phyloP scores from a whole-genome alignment of 2,888 invertebrate genomes.

The Danaus chrysippus region DNA sequence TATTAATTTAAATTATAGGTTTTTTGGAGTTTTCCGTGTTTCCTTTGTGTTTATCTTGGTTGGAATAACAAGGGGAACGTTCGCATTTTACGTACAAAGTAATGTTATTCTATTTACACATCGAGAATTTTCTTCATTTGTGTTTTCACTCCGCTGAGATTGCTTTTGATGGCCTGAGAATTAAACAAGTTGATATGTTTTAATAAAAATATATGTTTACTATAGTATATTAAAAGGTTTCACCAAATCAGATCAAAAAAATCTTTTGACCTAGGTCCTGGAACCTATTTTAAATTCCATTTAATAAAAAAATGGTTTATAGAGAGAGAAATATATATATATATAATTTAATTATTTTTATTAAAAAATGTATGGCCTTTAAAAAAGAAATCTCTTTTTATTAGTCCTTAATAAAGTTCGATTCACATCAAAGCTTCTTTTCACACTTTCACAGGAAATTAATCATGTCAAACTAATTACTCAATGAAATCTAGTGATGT shows the following conservation, averaged over 20 bases:
- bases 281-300: too few relatives aligned
- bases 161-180: slow-evolving; percentile 8
- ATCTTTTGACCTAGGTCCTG: too few relatives aligned
- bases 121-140: slow-evolving; percentile 30
- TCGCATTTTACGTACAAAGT: slow-evolving; percentile 30
- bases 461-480: neutral
- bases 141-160: slow-evolving; percentile 24
- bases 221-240: neutral
- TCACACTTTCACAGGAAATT: too few relatives aligned
- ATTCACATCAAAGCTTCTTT: too few relatives aligned
- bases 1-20: slow-evolving; percentile 23
- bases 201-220: neutral
- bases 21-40: slow-evolving; percentile 27
- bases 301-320: too few relatives aligned
- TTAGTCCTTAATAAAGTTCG: too few relatives aligned
- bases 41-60: slow-evolving; percentile 40
- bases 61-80: slow-evolving; percentile 40
- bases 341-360: too few relatives aligned
- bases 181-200: neutral
- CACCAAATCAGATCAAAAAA: neutral
- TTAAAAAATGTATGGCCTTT: too few relatives aligned
- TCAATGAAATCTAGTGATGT: neutral
- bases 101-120: slow-evolving; percentile 38
- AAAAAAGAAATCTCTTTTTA: too few relatives aligned
- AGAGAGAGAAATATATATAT: too few relatives aligned